phyloP scores from a whole-genome alignment of 2,797 vertebrate genomes.

The Nasua narica region DNA sequence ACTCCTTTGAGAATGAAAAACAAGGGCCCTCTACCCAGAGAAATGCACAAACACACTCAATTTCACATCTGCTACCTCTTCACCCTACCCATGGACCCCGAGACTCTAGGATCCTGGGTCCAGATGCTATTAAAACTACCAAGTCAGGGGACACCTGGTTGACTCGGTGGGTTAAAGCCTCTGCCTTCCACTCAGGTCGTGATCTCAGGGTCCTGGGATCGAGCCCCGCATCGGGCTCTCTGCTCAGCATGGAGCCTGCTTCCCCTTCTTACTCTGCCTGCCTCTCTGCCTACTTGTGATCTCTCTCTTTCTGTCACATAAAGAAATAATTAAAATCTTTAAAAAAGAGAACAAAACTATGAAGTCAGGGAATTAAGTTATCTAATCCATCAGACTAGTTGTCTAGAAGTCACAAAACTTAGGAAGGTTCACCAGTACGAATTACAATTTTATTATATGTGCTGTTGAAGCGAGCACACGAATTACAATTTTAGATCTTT shows the following conservation, averaged over 20 bases:
- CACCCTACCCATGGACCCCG: neutral
- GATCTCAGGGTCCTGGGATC: too few relatives aligned
- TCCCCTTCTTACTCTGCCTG: too few relatives aligned
- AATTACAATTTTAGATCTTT: neutral
- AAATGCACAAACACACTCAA: neutral
- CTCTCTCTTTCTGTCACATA: too few relatives aligned
- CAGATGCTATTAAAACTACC: neutral
- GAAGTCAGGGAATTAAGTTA: neutral
- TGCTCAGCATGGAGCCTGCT: too few relatives aligned
- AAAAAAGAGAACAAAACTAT: neutral
- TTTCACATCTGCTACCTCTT: neutral
- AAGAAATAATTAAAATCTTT: too few relatives aligned
- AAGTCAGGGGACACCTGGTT: neutral
- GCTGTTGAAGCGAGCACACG: too few relatives aligned
- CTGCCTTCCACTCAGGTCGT: too few relatives aligned
- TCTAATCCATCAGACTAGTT: neutral
- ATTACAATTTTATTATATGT: neutral
- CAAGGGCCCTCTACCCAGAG: neutral
- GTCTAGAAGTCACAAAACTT: slow-evolving; percentile 17
- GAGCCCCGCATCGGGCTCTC: too few relatives aligned
- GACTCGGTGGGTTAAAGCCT: too few relatives aligned
- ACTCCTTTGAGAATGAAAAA: neutral
- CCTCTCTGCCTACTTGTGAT: too few relatives aligned
- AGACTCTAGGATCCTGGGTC: neutral
- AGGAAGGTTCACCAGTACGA: neutral